A percentile compares a stretch with the other conserved stretches of the same genome.
These are phyloP conservation scores for Probaryconus sp. DNA, from an alignment of 1,140 invertebrate genomes.

Conservation along the genomic window DNA sequence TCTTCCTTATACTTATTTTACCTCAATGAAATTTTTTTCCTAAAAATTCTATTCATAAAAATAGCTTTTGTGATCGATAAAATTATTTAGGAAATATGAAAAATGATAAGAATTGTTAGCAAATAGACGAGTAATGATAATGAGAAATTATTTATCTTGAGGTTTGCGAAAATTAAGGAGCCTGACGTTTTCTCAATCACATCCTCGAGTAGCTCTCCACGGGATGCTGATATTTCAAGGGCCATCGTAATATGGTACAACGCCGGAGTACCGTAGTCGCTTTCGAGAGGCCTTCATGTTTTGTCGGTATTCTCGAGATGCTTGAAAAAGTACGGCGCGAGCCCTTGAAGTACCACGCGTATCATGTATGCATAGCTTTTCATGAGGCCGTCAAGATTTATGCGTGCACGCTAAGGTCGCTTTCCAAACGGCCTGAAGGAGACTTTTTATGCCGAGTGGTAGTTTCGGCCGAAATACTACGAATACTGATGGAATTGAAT, in stretches of 20 bases:
- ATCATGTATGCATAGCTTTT: constrained; percentile 61
- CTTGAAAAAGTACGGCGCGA: constrained; percentile 56
- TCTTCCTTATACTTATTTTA: no score
- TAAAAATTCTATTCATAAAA: no score
- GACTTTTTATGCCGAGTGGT: constrained; percentile 13
- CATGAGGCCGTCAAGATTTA: constrained; percentile 56
- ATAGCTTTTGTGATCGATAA: no score
- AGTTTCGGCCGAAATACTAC: no score
- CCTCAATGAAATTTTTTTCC: no score
- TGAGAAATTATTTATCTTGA: constrained; percentile 61
- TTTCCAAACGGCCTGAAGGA: constrained; percentile 34
- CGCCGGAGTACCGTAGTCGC: constrained; percentile 56
- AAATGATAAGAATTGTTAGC: no score
- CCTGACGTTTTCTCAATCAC: constrained; percentile 64
- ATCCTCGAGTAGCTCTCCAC: constrained; percentile 69
- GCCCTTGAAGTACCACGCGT: constrained; percentile 55
- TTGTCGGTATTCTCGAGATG: constrained; percentile 66
- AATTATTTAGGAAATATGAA: no score
- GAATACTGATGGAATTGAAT: no score
- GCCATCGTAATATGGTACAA: constrained; percentile 70
- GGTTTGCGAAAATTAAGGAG: constrained; percentile 67
- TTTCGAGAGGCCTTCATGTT: constrained; percentile 69
- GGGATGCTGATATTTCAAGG: constrained; percentile 67
- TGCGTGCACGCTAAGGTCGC: constrained; percentile 45
- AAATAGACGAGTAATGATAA: neutral